Evolutionary conservation across 1,140 invertebrate genomes (phyloP).

Genomic region (Rhagoletis pomonella): DNA sequence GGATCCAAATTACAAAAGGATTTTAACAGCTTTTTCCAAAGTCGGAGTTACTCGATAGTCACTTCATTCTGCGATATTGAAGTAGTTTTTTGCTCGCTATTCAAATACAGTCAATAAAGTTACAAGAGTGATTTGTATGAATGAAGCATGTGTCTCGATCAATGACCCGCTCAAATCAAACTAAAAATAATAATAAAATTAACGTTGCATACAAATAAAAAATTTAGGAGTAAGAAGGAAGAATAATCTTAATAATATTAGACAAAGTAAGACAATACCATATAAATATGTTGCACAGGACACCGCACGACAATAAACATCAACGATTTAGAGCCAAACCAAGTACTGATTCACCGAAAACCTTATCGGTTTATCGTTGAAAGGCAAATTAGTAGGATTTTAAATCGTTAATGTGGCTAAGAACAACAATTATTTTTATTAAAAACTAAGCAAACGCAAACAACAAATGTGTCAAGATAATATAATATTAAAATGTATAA

Average conservation of each 20-base stretch:
- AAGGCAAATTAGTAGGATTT: not conserved
- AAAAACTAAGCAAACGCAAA: slow-evolving; percentile 37
- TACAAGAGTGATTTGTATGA: slow-evolving; percentile 32
- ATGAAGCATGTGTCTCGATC: not conserved
- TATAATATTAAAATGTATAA: slow-evolving; percentile 1
- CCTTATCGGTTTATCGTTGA: not conserved
- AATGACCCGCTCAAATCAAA: slow-evolving; percentile 39
- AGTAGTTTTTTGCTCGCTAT: not conserved
- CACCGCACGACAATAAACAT: slow-evolving; percentile 50
- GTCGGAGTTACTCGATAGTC: not conserved
- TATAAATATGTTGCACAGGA: slow-evolving; percentile 43
- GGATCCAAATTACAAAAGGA: not conserved
- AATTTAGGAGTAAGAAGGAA: not conserved
- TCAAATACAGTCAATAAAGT: slow-evolving; percentile 3
- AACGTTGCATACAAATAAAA: slow-evolving; percentile 23
- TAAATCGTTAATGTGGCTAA: slow-evolving; percentile 22
- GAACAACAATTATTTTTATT: slow-evolving; percentile 34
- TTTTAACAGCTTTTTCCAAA: not conserved
- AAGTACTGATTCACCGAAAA: not conserved
- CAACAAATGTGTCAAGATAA: slow-evolving; percentile 36
- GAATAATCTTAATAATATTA: slow-evolving; percentile 9
- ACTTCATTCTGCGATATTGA: slow-evolving; percentile 15
- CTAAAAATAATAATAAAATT: slow-evolving; percentile 45
- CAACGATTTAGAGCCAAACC: not conserved
- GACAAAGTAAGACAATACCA: slow-evolving; percentile 34